phyloP scores from a whole-genome alignment of 2,113 vertebrate species.

The Crocuta crocuta region DNA sequence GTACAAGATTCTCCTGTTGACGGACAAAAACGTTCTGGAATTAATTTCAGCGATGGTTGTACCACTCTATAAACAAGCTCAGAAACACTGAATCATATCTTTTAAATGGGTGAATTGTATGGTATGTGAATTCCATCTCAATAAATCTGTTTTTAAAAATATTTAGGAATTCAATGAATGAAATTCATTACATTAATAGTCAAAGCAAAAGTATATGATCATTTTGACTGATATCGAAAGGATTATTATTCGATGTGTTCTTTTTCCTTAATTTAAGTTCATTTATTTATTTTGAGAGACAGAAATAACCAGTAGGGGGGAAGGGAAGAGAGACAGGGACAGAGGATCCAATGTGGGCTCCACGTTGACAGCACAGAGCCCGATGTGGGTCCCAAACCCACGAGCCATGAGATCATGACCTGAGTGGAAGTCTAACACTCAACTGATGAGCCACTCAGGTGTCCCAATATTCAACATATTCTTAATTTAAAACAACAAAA shows the following conservation, averaged over 20 bases:
- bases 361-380: too few species aligned
- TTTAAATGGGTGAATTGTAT: neutral
- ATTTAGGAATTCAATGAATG: neutral
- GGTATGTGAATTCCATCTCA: neutral
- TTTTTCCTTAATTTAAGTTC: neutral
- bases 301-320: too few species aligned
- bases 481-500: constrained; percentile 40
- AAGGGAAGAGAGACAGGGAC: too few species aligned
- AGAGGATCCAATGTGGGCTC: too few species aligned
- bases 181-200: neutral
- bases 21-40: neutral
- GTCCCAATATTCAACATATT: neutral
- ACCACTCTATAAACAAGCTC: neutral
- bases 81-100: neutral
- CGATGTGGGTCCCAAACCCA: too few species aligned
- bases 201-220: neutral
- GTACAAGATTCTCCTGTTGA: neutral
- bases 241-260: neutral
- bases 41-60: neutral
- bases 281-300: too few species aligned
- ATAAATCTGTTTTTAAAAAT: neutral
- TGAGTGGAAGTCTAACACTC: too few species aligned
- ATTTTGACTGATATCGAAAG: neutral
- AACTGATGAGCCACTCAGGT: too few species aligned
- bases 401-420: too few species aligned